phyloP scores from a whole-genome alignment of 2,797 vertebrate species.

The Oreochromis mossambicus region DNA sequence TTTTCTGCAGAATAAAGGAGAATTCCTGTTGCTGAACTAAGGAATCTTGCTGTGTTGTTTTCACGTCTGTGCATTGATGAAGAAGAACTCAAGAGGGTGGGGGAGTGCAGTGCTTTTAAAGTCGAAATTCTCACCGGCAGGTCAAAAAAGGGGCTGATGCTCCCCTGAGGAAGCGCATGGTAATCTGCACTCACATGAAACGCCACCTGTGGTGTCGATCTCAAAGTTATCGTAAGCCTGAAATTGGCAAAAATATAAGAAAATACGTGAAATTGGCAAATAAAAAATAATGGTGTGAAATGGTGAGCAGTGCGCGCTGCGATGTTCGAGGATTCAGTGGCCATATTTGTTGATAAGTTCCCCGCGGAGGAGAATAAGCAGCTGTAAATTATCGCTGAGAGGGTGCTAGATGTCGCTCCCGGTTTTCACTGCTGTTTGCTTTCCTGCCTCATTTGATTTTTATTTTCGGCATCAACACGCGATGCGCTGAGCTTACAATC shows the following conservation, averaged over 20 bases:
- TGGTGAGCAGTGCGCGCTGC: neutral
- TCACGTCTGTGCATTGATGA: neutral
- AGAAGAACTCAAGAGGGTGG: neutral
- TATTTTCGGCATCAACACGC: conserved; percentile 4
- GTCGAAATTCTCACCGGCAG: neutral
- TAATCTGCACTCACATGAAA: neutral
- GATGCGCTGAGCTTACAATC: neutral
- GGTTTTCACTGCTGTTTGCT: conserved; percentile 3
- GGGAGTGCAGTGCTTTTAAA: neutral
- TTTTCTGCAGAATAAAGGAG: neutral
- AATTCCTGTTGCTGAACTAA: neutral
- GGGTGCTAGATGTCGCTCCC: neutral
- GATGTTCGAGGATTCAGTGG: neutral
- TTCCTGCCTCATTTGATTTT: conserved; percentile 20
- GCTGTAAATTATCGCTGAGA: neutral
- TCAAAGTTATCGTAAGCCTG: neutral
- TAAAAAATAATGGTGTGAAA: neutral
- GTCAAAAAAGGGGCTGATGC: neutral
- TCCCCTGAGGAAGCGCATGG: neutral
- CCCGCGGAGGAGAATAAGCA: neutral
- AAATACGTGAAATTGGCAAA: neutral
- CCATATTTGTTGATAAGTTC: neutral
- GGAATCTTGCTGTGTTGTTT: neutral
- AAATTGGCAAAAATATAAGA: neutral
- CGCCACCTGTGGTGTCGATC: neutral